phyloP scores from a whole-genome alignment of 2,113 vertebrate genomes.

The Calypte anna region DNA sequence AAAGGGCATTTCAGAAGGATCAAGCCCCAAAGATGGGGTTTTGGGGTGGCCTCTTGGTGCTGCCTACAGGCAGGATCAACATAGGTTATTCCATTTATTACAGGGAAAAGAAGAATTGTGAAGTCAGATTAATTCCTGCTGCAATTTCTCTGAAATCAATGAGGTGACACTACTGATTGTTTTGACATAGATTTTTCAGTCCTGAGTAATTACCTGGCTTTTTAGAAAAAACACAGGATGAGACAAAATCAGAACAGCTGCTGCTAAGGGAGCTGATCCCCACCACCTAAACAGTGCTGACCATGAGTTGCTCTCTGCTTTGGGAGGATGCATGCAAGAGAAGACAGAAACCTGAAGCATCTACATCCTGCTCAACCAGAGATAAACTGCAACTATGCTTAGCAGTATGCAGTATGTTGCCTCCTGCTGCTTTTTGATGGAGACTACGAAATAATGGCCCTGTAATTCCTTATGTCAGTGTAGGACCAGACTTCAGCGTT shows the following conservation, averaged over 20 bases:
- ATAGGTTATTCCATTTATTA: neutral
- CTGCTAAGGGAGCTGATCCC: neutral
- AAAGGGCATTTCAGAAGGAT: neutral
- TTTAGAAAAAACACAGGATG: neutral
- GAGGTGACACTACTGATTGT: constrained; percentile 7
- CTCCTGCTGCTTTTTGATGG: too few species aligned
- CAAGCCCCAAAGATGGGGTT: neutral
- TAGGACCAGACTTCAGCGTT: neutral
- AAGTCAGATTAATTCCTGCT: constrained; percentile 1
- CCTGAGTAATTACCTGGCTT: neutral
- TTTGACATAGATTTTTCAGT: constrained; percentile 16
- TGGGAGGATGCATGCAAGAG: neutral
- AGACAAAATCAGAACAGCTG: neutral
- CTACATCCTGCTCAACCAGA: neutral
- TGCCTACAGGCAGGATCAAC: neutral
- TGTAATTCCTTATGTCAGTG: too few species aligned
- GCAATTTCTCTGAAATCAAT: constrained; percentile 10
- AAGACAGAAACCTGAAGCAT: neutral
- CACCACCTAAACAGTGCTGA: neutral
- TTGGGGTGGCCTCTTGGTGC: neutral
- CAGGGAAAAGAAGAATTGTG: neutral
- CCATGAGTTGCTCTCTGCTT: neutral
- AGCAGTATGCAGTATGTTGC: too few species aligned
- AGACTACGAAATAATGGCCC: too few species aligned
- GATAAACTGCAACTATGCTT: too few species aligned